Evolutionary conservation across 2,113 vertebrate species (phyloP), one percentile per base, ranked within the genome.

Genomic region (Cinclus cinclus): DNA sequence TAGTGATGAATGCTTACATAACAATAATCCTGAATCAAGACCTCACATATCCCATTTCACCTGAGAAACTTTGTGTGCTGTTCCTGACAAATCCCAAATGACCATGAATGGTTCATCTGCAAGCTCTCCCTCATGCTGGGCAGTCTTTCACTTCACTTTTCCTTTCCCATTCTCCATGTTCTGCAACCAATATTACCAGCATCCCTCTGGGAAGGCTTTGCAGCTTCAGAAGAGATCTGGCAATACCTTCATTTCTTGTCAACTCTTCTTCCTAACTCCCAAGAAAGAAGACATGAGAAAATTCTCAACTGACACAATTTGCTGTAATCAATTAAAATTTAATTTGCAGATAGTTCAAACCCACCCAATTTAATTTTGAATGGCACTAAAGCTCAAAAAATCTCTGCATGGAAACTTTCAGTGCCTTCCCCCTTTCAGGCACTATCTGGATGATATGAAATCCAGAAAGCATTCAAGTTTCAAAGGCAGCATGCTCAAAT

Each of bases 381-480:
- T 79, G 28, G 39, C 52, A 74, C 65, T 59, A 78, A 94, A 94
- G 76, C 53, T 73, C 65, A 85, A 39, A 33, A 95, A 74, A 83
- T 31, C 70, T 95, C 89, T 78, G 33, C 31, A 19, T 79, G 86
- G 65, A 90, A 90, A 95, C 52, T 96, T 87, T 63, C 67, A 35
- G 65, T 28, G 56, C 30, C 63, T 91, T 64, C n/a, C 67, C 67
- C 37, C 27, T 44, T 88, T 67, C 84, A 92, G 70, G 11, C n/a
- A 71, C 86, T 75, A 67, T 93, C 11, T 3, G n/a, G 56, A 87
- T 17, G 46, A 93, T 70, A 91, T 76, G 82, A 97, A 96, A 96
- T 93, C 91, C 91, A 96, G 93, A 97, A 97, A 94, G 90, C 63
- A 90, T 21, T 85, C 92, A 97, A 93, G 81, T 92, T 95, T 73